These are phyloP conservation scores for Poeciliopsis retropinna DNA, from an alignment of 2,113 vertebrate genomes.

Conservation along the genomic window DNA sequence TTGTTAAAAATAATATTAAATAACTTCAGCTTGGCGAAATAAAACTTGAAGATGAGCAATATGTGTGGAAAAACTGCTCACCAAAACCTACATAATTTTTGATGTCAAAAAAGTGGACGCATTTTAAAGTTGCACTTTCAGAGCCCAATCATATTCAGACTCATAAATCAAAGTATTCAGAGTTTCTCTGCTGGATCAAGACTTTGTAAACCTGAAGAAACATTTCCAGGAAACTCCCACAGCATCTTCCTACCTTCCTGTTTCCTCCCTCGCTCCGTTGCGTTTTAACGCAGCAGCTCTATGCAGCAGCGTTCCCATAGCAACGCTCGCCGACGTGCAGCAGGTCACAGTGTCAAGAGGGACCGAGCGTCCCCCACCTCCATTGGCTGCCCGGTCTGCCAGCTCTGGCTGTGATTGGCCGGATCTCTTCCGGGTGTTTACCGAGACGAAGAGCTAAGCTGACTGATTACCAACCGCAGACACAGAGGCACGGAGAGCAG, in stretches of 20 bases:
- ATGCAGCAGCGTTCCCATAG: constrained; percentile 81
- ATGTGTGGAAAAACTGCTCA: neutral
- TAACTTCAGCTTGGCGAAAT: neutral
- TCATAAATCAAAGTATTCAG: constrained; percentile 22
- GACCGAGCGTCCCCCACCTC: constrained; percentile 57
- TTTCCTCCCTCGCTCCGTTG: constrained; percentile 51
- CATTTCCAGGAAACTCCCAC: constrained; percentile 43
- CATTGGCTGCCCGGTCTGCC: constrained; percentile 52
- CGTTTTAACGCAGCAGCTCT: constrained; percentile 44
- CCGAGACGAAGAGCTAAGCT: constrained; percentile 77
- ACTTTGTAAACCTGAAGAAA: constrained; percentile 35
- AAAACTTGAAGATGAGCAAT: neutral
- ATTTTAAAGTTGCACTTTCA: constrained; percentile 4
- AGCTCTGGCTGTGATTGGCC: constrained; percentile 69
- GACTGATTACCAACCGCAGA: constrained; percentile 72
- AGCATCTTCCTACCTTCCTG: constrained; percentile 42
- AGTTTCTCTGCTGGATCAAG: constrained; percentile 38
- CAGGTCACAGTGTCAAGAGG: constrained; percentile 79
- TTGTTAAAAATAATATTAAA: too few relatives aligned
- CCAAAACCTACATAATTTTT: neutral
- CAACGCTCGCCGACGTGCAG: constrained; percentile 78
- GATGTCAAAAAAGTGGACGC: neutral
- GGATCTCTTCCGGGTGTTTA: constrained; percentile 74
- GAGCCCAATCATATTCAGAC: constrained; percentile 19
- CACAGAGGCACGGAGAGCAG: constrained; percentile 20